Conservation (phyloP, 2,113 vertebrate genomes). For the Pardalotus punctatus region DNA sequence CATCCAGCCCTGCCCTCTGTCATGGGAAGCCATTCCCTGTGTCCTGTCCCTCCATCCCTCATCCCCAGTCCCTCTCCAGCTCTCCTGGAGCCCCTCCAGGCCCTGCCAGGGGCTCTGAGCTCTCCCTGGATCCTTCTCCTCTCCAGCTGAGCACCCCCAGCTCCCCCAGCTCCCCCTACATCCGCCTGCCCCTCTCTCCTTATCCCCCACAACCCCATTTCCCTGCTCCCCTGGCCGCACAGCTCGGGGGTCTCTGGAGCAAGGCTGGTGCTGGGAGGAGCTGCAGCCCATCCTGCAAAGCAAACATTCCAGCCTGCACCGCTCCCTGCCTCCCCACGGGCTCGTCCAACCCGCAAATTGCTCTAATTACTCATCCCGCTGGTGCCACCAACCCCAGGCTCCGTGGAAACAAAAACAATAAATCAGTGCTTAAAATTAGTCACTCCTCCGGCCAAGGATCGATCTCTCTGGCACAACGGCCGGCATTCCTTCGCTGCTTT, state of each 20-base stretch:
- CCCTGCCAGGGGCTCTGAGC: fast-evolving
- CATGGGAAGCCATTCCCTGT: no score
- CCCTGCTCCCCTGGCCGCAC: neutral
- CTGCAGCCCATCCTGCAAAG: neutral
- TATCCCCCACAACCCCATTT: neutral
- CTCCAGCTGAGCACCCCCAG: neutral
- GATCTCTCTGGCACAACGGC: neutral
- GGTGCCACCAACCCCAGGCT: neutral
- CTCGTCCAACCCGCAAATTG: neutral
- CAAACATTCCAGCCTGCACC: slow-evolving; percentile 28
- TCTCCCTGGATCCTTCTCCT: neutral
- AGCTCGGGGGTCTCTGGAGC: neutral
- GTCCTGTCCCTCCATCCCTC: neutral
- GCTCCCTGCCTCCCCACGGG: neutral
- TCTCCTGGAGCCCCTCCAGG: neutral
- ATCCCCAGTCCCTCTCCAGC: neutral
- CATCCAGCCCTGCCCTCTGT: no score
- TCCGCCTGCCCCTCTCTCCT: neutral
- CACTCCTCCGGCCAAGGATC: neutral
- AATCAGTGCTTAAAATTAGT: neutral
- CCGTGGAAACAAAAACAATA: neutral
- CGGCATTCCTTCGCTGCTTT: neutral
- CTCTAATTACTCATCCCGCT: neutral
- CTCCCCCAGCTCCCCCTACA: neutral
- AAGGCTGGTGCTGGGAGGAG: neutral